Percentiles rank a stretch among this genome's conserved stretches.
Conservation (phyloP, 1,140 invertebrate genomes). For the Ceratitis capitata region DNA sequence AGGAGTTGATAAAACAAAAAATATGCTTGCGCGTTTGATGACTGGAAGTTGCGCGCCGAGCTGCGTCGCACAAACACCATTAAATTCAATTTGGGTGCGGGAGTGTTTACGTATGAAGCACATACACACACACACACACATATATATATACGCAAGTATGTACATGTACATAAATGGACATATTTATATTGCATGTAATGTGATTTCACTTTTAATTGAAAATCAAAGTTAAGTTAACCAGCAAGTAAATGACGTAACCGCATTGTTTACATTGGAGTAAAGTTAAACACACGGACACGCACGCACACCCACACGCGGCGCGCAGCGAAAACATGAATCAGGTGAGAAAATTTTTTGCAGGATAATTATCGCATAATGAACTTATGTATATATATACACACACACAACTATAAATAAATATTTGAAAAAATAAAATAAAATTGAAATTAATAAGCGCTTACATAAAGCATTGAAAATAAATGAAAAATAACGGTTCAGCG, state of each 20-base stretch:
- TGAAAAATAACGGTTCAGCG: no score
- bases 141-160: background rate
- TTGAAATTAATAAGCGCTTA: background rate
- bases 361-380: background rate
- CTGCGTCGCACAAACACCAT: background rate
- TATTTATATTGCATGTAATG: conserved; percentile 22
- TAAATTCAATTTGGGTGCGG: conserved; percentile 6
- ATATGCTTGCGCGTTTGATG: background rate
- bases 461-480: background rate
- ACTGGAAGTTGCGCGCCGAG: background rate
- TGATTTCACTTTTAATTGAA: conserved; percentile 66
- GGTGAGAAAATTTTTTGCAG: background rate
- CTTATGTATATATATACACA: background rate
- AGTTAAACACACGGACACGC: conserved; percentile 4
- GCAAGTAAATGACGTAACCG: conserved; percentile 54
- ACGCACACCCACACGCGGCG: no score
- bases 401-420: background rate
- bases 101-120: background rate
- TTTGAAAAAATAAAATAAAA: background rate
- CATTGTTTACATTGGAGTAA: conserved; percentile 55
- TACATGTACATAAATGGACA: background rate
- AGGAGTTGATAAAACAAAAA: background rate
- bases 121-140: background rate
- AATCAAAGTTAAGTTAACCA: conserved; percentile 59
- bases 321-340: conserved; percentile 22